Evolutionary conservation across 1,140 invertebrate genomes (phyloP).

Genomic region (Drosophila nasuta): DNA sequence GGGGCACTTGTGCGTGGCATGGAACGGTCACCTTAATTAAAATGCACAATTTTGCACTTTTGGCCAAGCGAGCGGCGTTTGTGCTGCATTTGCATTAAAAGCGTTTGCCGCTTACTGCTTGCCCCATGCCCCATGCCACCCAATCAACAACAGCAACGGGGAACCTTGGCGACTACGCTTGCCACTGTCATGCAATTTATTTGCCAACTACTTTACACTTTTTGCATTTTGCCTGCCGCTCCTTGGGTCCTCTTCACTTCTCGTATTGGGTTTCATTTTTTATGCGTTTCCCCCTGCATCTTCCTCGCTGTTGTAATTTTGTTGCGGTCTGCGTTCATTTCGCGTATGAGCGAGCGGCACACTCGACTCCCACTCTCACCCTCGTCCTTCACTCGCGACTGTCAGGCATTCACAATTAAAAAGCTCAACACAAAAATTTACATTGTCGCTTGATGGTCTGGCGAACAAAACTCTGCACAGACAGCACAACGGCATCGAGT

Average conservation of each 20-base stretch:
- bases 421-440: conserved; percentile 84
- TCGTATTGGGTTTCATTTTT: conserved; percentile 68
- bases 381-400: not conserved
- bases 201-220: conserved; percentile 76
- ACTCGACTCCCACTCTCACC: conserved; percentile 2
- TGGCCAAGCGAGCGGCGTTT: conserved; percentile 58
- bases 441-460: conserved; percentile 76
- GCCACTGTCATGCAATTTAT: conserved; percentile 72
- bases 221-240: conserved; percentile 28
- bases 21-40: conserved; percentile 82
- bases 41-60: conserved; percentile 84
- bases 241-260: conserved; percentile 21
- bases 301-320: conserved; percentile 48
- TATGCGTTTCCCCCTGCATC: conserved; percentile 47
- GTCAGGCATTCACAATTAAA: conserved; percentile 79
- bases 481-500: not conserved
- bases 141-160: conserved; percentile 22
- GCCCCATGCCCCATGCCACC: conserved; percentile 7
- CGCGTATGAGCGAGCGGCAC: conserved; percentile 66
- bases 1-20: conserved; percentile 42
- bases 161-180: conserved; percentile 62
- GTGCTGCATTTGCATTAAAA: conserved; percentile 83
- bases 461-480: conserved; percentile 40
- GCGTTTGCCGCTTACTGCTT: conserved; percentile 23
- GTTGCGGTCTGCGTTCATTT: conserved; percentile 77